Percentiles rank a stretch among this genome's conserved stretches.
Evolutionary conservation across 1,140 invertebrate species (phyloP).

Genomic region (Calycopis cecrops): DNA sequence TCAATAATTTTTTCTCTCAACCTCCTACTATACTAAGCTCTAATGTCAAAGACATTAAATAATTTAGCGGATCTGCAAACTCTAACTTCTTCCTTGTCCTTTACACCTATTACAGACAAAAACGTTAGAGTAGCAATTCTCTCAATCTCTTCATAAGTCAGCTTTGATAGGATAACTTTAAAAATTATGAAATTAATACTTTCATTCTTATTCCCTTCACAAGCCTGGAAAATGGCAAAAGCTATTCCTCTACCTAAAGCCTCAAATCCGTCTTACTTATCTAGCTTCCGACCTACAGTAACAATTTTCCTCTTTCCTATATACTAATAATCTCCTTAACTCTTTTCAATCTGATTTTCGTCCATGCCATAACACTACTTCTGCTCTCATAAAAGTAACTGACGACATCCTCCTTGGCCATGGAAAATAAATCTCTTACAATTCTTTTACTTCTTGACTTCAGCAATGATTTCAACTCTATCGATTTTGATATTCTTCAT

Average conservation of each 20-base stretch:
- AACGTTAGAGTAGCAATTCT: conserved; percentile 11
- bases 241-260: conserved; percentile 20
- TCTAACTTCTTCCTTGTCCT: conserved; percentile 1
- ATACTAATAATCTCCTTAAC: too few species aligned
- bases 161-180: conserved; percentile 12
- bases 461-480: background rate
- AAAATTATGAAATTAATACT: conserved; percentile 1
- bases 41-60: background rate
- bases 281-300: conserved; percentile 19
- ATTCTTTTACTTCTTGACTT: background rate
- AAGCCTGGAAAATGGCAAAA: conserved; percentile 15
- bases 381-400: too few species aligned
- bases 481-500: background rate
- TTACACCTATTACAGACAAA: background rate
- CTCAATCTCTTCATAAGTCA: conserved; percentile 14
- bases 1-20: background rate
- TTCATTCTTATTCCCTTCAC: conserved; percentile 3
- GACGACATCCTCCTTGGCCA: too few species aligned
- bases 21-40: background rate
- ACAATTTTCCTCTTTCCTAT: conserved; percentile 7
- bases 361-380: background rate
- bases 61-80: background rate
- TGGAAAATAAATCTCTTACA: background rate
- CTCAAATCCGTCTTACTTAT: conserved; percentile 5
- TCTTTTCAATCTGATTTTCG: background rate